Conservation (phyloP, 1,140 invertebrate species). For the Neodiprion fabricii region DNA sequence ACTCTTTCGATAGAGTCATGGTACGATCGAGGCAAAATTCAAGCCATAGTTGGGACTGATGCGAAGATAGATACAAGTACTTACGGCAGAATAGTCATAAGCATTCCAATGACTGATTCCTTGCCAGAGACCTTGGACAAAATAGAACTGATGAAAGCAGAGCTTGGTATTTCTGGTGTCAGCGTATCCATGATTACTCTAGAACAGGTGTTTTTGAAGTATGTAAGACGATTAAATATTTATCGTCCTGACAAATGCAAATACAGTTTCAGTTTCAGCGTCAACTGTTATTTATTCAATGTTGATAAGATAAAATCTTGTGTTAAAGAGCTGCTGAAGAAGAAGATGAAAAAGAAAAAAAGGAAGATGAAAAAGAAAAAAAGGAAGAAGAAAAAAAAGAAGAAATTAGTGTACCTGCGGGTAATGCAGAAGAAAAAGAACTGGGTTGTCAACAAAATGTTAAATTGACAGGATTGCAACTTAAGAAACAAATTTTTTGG, state of each 20-base stretch:
- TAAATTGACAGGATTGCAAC: neutral
- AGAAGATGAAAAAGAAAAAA: neutral
- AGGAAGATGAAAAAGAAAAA: neutral
- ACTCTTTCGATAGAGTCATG: slow-evolving; percentile 49
- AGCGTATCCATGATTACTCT: slow-evolving; percentile 83
- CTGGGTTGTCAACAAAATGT: neutral
- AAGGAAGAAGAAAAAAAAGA: neutral
- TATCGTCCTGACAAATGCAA: neutral
- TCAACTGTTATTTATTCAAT: neutral
- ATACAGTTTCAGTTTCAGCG: slow-evolving; percentile 25
- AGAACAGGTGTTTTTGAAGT: slow-evolving; percentile 89
- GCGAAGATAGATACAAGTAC: slow-evolving; percentile 44
- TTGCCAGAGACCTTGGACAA: slow-evolving; percentile 70
- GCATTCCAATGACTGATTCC: slow-evolving; percentile 56
- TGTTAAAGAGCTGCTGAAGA: neutral
- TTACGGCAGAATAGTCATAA: slow-evolving; percentile 54
- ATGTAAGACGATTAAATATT: slow-evolving; percentile 35
- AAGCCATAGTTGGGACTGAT: slow-evolving; percentile 39
- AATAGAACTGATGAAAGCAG: slow-evolving; percentile 67
- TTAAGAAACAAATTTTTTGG: neutral
- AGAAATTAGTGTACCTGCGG: neutral
- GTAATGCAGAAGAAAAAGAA: neutral
- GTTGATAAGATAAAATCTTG: neutral
- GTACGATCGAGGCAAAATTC: slow-evolving; percentile 45
- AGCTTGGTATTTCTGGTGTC: slow-evolving; percentile 75